These are phyloP conservation scores for Clarias gariepinus DNA, from an alignment of 2,113 vertebrate genomes.

Conservation along the genomic window DNA sequence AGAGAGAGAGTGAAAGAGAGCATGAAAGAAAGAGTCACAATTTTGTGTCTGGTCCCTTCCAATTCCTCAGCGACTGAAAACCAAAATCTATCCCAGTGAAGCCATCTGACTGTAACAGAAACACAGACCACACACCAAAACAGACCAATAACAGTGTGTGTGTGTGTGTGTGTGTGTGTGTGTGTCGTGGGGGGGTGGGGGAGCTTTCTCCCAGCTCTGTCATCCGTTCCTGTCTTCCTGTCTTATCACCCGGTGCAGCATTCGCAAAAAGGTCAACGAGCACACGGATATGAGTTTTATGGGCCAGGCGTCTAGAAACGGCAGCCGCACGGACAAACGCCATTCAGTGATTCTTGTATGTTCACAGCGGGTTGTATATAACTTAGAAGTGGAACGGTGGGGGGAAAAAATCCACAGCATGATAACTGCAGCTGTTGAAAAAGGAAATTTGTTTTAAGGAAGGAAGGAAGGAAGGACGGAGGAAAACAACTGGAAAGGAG, in stretches of 20 bases:
- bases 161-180: not conserved
- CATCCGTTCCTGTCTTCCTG: not conserved
- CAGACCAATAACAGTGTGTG: not conserved
- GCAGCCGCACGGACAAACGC: conserved; percentile 4
- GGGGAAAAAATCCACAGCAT: not conserved
- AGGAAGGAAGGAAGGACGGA: too few species aligned
- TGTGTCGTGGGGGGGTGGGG: not conserved
- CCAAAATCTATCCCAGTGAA: not conserved
- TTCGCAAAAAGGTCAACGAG: conserved; percentile 25
- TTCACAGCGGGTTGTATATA: not conserved
- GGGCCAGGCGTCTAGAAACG: not conserved
- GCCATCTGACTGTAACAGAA: not conserved
- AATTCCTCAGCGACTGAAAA: not conserved
- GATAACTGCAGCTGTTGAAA: not conserved
- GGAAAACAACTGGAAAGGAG: too few species aligned
- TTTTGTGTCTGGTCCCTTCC: not conserved
- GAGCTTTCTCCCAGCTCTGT: not conserved
- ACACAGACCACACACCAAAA: not conserved
- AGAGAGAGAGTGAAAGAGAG: not conserved
- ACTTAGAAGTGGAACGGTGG: not conserved
- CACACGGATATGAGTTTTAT: not conserved
- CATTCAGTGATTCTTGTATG: conserved; percentile 22
- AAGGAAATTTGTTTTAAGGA: not conserved
- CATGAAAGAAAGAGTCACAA: not conserved
- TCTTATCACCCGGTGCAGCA: not conserved